Base-by-base conservation (phyloP, 2,797 vertebrate species). In the Sylvilagus floridanus region DNA sequence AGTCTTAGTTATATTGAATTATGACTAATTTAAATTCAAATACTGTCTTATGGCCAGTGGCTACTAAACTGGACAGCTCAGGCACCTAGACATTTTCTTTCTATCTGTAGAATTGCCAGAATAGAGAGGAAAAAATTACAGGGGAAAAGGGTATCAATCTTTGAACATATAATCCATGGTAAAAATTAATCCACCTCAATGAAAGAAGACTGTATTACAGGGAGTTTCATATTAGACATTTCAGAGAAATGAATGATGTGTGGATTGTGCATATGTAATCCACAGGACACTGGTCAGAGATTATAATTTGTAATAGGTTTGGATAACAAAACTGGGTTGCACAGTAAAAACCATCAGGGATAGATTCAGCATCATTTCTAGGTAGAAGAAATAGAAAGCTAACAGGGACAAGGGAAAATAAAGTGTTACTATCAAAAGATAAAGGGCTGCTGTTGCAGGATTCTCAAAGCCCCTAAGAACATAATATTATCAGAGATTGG, bases 171-270 rank as follows among this genome's bases (percentile, higher is more conserved):
- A 16, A 90, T 79, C 68, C 88, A 83, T 12, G 83, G 17, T 17
- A 95, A 86, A 90, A 62, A 90, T 52, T 84, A 71, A 79, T 89
- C 54, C 82, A 35, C 92, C 54, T 90, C 88, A 93, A 88, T 63
- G 79, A 92, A 92, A 92, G n/a, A 81, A 35, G 68, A 89, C 0
- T 54, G 8, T 47, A 72, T 42, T 83, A 83, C 4, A 86, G 65
- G 47, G 26, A 65, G 24, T 78, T 91, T 79, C 30, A 50, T 32
- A 57, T 88, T 68, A 52, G 63, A 50, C 17, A 75, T 65, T 65
- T 90, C 78, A 68, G 66, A 93, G 78, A 57, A 73, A 86, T 72
- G 21, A 83, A 32, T 17, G 4, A 28, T 73, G 52, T 60, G 7
- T 2, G 24, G 69, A 30, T 65, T 71, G 19, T 82, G 50, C 37